A percentile compares a stretch with the other conserved stretches of the same genome.
Evolutionary conservation across 2,888 invertebrate genomes (phyloP).

Genomic region (Parnassius glacialis): DNA sequence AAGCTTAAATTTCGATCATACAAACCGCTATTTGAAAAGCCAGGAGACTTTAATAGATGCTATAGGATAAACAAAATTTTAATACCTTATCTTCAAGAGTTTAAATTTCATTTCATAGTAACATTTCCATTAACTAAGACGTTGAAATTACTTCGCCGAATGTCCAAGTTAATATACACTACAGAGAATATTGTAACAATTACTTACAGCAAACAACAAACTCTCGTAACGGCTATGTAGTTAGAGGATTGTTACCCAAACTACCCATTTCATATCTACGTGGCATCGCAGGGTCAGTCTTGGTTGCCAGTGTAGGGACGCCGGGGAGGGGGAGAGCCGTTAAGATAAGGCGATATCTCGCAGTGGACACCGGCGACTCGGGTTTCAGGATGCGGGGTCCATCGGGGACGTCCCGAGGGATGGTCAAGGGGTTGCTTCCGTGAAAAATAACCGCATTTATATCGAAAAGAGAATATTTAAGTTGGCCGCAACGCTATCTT

Average conservation of each 20-base stretch:
- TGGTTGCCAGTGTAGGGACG: slow-evolving; percentile 31
- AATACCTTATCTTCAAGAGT: no score
- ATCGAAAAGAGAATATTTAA: slow-evolving; percentile 23
- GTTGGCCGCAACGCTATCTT: slow-evolving; percentile 14
- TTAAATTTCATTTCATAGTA: no score
- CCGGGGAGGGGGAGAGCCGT: slow-evolving; percentile 51
- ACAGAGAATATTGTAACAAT: slow-evolving; percentile 30
- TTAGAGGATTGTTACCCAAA: slow-evolving; percentile 60
- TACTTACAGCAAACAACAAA: slow-evolving; percentile 42
- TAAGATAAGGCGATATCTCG: slow-evolving; percentile 72
- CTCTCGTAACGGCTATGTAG: slow-evolving; percentile 54
- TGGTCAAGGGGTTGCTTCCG: slow-evolving; percentile 36
- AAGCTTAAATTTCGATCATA: no score
- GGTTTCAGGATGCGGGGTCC: slow-evolving; percentile 59
- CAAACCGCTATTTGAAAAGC: no score
- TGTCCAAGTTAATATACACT: background rate
- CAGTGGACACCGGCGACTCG: slow-evolving; percentile 60
- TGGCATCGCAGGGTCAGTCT: slow-evolving; percentile 42
- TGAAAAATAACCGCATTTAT: slow-evolving; percentile 30
- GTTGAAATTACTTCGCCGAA: no score
- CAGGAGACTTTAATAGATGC: background rate
- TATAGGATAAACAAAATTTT: no score
- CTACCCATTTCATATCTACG: slow-evolving; percentile 66
- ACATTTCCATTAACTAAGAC: no score
- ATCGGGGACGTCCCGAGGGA: slow-evolving; percentile 35